Evolutionary conservation across 2,888 invertebrate species (phyloP), one percentile per base, ranked within the genome.

Genomic region (Clivina fossor): DNA sequence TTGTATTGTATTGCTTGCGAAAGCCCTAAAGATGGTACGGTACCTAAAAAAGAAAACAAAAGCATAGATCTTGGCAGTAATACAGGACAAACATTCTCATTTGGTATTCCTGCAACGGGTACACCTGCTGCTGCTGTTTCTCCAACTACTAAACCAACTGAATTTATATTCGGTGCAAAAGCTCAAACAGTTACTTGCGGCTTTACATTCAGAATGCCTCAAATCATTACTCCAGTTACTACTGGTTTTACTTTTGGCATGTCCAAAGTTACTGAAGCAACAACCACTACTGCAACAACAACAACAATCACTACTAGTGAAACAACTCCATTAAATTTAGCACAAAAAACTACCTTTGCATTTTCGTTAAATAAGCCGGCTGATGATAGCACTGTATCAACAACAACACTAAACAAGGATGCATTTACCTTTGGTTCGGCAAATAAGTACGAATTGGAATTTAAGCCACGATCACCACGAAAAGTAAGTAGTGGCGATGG

Each of bases 401-500:
- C n/a, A n/a, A 2, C 58, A 63, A 28, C 57, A 33, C 58, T 55
- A 7, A 60, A 59, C 16, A 60, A 57, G 47, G 64, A 60, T 2
- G 66, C 69, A 20, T 78, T 78, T 56, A 74, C 77, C 2, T 78
- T 82, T 59, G 84, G 84, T 56, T 81, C 83, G 16, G 80, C 81
- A 33, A 80, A 78, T 8, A 82, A 81, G 61, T 73, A 86, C 65
- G 83, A 79, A 49, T 89, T 88, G 69, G 82, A 82, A 16, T 82
- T 85, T 58, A 82, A 82, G 61, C 78, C 82, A 1, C 78, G 81
- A 65, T 78, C 80, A 32, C 77, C 79, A 2, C 73, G 78, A 44
- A 78, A 80, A 60, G 66, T 70, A 0, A 82, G 82, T 62, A 66
- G 68, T 62, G 70, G 78, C 62, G 58, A 74, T 64, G 54, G 73